A percentile compares a stretch with the other conserved stretches of the same genome.
Evolutionary conservation across 2,797 vertebrate genomes (phyloP).

Genomic region (Scolopax rusticola): DNA sequence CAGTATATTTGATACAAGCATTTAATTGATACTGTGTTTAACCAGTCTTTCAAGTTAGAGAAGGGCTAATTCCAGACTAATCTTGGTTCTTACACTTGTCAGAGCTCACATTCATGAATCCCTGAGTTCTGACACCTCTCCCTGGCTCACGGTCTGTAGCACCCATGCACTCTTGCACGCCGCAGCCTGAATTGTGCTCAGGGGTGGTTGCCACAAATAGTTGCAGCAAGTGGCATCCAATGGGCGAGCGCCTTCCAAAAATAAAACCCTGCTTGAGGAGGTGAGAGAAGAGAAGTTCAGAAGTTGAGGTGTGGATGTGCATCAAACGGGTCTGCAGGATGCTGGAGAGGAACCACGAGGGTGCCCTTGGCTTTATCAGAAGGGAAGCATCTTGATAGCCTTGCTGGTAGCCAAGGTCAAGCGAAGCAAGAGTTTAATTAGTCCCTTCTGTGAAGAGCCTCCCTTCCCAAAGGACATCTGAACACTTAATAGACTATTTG

Average conservation of each 20-base stretch:
- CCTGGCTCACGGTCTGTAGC: background rate
- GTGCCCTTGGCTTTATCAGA: background rate
- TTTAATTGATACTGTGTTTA: background rate
- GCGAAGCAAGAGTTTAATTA: background rate
- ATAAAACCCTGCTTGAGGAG: background rate
- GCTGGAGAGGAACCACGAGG: background rate
- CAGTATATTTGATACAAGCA: background rate
- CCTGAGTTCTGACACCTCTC: background rate
- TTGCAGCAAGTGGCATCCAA: background rate
- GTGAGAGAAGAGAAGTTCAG: background rate
- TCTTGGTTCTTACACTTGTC: background rate
- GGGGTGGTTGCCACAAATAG: background rate
- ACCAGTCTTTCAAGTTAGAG: background rate
- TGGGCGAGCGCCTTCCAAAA: background rate
- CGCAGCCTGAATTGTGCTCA: background rate
- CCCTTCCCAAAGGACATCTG: background rate
- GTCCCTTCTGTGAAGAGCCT: background rate
- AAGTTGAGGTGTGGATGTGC: background rate
- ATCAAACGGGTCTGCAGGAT: background rate
- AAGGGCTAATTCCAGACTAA: background rate
- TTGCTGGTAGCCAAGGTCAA: background rate
- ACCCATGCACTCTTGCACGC: background rate
- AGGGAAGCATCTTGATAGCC: background rate
- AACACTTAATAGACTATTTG: background rate
- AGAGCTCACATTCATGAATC: background rate